Evolutionary conservation across 1,140 invertebrate species (phyloP).

Genomic region (Eriosoma lanigerum): DNA sequence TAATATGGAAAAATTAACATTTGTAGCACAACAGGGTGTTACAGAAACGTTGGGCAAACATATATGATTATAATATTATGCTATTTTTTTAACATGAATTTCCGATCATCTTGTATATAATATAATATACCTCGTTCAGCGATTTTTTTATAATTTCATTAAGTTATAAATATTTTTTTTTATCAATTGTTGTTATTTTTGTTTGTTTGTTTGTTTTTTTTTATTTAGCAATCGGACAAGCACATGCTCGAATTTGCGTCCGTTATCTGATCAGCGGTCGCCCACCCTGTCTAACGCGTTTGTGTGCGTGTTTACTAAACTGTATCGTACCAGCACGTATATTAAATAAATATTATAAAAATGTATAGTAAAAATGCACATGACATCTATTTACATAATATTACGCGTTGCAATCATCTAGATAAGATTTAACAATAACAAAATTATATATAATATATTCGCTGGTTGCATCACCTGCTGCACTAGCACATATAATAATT

Average conservation of each 20-base stretch:
- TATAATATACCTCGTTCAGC: background rate
- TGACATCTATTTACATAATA: constrained; percentile 35
- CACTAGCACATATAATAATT: background rate
- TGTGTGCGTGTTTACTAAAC: background rate
- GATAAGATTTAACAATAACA: background rate
- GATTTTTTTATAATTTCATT: background rate
- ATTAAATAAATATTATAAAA: background rate
- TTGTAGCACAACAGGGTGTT: too few species aligned
- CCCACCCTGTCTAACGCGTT: background rate
- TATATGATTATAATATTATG: background rate
- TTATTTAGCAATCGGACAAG: background rate
- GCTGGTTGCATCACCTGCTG: constrained; percentile 18
- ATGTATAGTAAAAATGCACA: background rate
- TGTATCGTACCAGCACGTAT: background rate
- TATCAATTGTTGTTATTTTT: constrained; percentile 18
- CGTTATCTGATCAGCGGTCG: constrained; percentile 40
- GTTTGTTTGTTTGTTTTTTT: background rate
- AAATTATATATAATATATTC: background rate
- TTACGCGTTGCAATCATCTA: background rate
- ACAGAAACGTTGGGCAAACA: too few species aligned
- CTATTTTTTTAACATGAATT: background rate
- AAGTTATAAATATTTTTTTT: background rate
- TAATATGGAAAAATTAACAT: background rate
- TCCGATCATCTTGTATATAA: too few species aligned
- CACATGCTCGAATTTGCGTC: constrained; percentile 31